Percentiles rank a stretch among this genome's conserved stretches.
These are phyloP conservation scores for Cydia pomonella DNA, from an alignment of 1,140 invertebrate genomes.

Conservation along the genomic window DNA sequence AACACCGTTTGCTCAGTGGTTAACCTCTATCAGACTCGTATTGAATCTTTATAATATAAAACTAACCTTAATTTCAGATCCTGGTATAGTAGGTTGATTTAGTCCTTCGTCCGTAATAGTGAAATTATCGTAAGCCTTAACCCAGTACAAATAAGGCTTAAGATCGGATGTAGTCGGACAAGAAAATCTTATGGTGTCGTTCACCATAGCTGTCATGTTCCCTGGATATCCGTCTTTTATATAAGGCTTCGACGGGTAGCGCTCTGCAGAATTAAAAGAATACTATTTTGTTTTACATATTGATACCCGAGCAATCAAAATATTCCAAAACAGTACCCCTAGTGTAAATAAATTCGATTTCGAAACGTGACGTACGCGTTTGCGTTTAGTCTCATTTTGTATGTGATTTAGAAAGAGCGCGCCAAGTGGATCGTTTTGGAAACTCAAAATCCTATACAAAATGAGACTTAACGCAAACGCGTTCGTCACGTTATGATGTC, in stretches of 20 bases:
- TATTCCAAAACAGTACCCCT: too few relatives aligned
- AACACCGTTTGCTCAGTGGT: too few relatives aligned
- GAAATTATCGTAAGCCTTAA: slow-evolving; percentile 75
- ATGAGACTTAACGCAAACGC: too few relatives aligned
- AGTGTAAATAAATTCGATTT: too few relatives aligned
- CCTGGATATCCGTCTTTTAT: slow-evolving; percentile 89
- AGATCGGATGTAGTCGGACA: slow-evolving; percentile 88
- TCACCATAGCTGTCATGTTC: slow-evolving; percentile 88
- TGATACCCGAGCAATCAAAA: too few relatives aligned
- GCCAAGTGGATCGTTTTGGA: too few relatives aligned
- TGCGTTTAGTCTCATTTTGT: too few relatives aligned
- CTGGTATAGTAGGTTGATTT: slow-evolving; percentile 56
- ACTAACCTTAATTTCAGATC: slow-evolving; percentile 80
- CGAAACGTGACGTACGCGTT: too few relatives aligned
- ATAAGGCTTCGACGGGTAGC: slow-evolving; percentile 88
- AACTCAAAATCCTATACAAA: too few relatives aligned
- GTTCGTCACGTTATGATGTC: too few relatives aligned
- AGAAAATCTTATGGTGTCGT: slow-evolving; percentile 85
- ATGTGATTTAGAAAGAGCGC: too few relatives aligned
- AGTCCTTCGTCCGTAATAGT: slow-evolving; percentile 65
- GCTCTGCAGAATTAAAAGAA: slow-evolving; percentile 81
- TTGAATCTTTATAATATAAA: slow-evolving; percentile 44
- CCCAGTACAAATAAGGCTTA: slow-evolving; percentile 89
- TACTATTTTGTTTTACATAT: too few relatives aligned
- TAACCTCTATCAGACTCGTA: slow-evolving; percentile 16